phyloP scores from a whole-genome alignment of 1,140 invertebrate genomes.

The Centruroides sculpturatus region DNA sequence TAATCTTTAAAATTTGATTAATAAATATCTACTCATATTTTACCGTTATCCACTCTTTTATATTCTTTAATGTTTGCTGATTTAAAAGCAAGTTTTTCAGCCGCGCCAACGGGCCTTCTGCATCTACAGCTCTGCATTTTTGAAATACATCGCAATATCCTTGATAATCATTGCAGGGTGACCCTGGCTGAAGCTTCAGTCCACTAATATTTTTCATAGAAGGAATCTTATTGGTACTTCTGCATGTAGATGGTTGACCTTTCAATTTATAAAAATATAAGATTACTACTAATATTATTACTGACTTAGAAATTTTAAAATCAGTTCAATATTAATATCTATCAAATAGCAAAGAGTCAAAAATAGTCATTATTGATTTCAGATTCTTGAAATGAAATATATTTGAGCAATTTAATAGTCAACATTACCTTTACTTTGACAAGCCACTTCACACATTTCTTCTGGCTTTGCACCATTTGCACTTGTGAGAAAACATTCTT shows the following conservation, averaged over 20 bases:
- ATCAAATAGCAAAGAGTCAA: too few species aligned
- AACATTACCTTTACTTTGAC: slow-evolving; percentile 53
- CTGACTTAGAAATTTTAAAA: too few species aligned
- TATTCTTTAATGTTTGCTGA: slow-evolving; percentile 64
- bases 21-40: slow-evolving; percentile 16
- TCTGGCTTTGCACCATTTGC: slow-evolving; percentile 50
- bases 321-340: too few species aligned
- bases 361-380: too few species aligned
- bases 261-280: background rate
- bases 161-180: slow-evolving; percentile 93
- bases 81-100: slow-evolving; percentile 95
- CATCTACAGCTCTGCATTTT: slow-evolving; percentile 92
- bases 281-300: too few species aligned
- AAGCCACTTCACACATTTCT: slow-evolving; percentile 90
- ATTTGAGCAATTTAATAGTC: background rate
- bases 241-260: slow-evolving; percentile 51
- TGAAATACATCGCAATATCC: slow-evolving; percentile 99
- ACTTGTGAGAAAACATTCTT: slow-evolving; percentile 91
- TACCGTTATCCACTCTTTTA: slow-evolving; percentile 76
- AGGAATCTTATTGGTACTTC: slow-evolving; percentile 65
- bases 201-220: slow-evolving; percentile 59
- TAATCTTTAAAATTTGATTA: too few species aligned
- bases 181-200: slow-evolving; percentile 56
- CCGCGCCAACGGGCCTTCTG: slow-evolving; percentile 88
- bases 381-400: too few species aligned